Percentiles rank a stretch among this genome's conserved stretches.
phyloP scores from a whole-genome alignment of 2,888 invertebrate species.

The Lepidocyrtinus sp. region DNA sequence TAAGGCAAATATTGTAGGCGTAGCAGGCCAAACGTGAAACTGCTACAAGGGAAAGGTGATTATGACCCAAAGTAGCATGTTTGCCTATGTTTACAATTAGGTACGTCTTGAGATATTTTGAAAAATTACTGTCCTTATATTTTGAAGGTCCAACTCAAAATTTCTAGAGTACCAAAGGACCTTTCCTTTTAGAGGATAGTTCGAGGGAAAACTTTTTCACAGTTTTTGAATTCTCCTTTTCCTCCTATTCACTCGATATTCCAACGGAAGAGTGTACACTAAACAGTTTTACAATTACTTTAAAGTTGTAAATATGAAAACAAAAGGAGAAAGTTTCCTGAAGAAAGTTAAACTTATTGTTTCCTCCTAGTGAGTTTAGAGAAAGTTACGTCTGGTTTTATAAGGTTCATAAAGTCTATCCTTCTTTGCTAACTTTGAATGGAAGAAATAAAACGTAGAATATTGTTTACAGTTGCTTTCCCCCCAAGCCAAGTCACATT shows the following conservation, averaged over 20 bases:
- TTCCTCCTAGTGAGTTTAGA: not conserved
- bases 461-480: constrained; percentile 2
- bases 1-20: constrained; percentile 10
- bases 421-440: not conserved
- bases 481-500: not conserved
- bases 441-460: not conserved
- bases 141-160: too few relatives aligned
- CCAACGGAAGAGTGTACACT: not conserved
- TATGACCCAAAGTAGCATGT: not conserved
- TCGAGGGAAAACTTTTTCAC: too few relatives aligned
- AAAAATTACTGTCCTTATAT: too few relatives aligned
- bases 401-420: constrained; percentile 10
- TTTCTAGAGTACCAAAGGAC: too few relatives aligned
- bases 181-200: too few relatives aligned
- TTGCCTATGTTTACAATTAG: too few relatives aligned
- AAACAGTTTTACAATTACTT: not conserved
- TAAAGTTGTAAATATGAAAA: constrained; percentile 9
- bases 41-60: not conserved
- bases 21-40: not conserved
- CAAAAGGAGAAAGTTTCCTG: constrained; percentile 1
- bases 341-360: not conserved
- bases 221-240: too few relatives aligned
- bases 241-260: not conserved
- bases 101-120: too few relatives aligned
- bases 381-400: not conserved